Percentiles rank a stretch among this genome's conserved stretches.
Evolutionary conservation across 2,113 vertebrate genomes (phyloP).

Genomic region (Paraplagusia blochii): DNA sequence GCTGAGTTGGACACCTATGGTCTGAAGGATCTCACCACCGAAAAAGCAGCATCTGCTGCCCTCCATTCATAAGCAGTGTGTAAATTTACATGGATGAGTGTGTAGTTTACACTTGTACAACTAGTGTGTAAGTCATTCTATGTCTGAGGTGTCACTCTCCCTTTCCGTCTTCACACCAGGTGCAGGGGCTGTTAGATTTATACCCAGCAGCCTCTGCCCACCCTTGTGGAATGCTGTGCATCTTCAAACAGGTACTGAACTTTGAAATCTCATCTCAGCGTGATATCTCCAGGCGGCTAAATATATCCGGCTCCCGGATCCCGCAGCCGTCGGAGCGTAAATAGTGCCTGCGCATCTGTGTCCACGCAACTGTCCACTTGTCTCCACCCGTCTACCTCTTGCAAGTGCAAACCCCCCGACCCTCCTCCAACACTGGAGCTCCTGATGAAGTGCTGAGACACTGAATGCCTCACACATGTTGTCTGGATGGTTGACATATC

Average conservation of each 20-base stretch:
- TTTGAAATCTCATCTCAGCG: constrained; percentile 75
- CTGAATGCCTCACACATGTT: constrained; percentile 60
- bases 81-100: constrained; percentile 61
- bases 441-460: constrained; percentile 64
- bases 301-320: constrained; percentile 68
- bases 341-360: constrained; percentile 62
- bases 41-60: constrained; percentile 33
- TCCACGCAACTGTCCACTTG: constrained; percentile 65
- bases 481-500: constrained; percentile 33
- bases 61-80: constrained; percentile 47
- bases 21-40: no score
- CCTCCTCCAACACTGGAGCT: constrained; percentile 34
- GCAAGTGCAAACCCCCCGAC: constrained; percentile 1
- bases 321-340: constrained; percentile 66
- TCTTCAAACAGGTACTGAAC: constrained; percentile 77
- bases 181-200: constrained; percentile 71
- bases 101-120: constrained; percentile 64
- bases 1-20: no score
- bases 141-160: constrained; percentile 65
- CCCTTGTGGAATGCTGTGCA: constrained; percentile 73
- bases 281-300: constrained; percentile 68
- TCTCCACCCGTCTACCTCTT: constrained; percentile 50
- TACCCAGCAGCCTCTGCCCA: constrained; percentile 61
- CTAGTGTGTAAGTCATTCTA: constrained; percentile 63
- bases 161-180: constrained; percentile 67